phyloP scores from a whole-genome alignment of 53 echinoderm and acorn worm genomes.

The Echinometra lucunter region DNA sequence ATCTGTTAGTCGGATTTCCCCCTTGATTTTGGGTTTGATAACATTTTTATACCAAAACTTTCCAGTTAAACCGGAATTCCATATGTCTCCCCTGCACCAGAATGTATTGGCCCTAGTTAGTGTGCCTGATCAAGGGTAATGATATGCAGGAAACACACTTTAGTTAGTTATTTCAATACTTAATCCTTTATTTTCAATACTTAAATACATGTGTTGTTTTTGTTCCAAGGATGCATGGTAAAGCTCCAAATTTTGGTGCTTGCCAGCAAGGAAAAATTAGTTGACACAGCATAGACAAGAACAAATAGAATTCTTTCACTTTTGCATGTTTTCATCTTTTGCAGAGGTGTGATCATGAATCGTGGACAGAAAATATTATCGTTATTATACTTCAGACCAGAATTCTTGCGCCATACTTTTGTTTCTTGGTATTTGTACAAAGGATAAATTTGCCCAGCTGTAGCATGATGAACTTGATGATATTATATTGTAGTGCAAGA shows the following conservation, averaged over 20 bases:
- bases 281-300: background rate
- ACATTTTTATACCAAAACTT: background rate
- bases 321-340: background rate
- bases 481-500: conserved; percentile 59
- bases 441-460: conserved; percentile 22
- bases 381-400: background rate
- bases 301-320: conserved; percentile 26
- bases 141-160: background rate
- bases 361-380: conserved; percentile 1
- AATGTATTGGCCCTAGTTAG: background rate
- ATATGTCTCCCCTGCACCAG: background rate
- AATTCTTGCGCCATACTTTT: conserved; percentile 31
- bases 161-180: background rate
- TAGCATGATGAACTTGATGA: conserved; percentile 44
- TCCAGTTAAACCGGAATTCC: background rate
- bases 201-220: background rate
- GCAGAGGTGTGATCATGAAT: background rate
- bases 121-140: background rate
- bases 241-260: background rate
- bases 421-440: conserved; percentile 39
- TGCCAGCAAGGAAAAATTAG: background rate
- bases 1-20: background rate
- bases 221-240: background rate
- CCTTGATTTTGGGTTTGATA: background rate
- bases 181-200: background rate